A percentile compares a stretch with the other conserved stretches of the same genome.
Conservation (phyloP, 2,797 vertebrate genomes). For the Eulemur coronatus region DNA sequence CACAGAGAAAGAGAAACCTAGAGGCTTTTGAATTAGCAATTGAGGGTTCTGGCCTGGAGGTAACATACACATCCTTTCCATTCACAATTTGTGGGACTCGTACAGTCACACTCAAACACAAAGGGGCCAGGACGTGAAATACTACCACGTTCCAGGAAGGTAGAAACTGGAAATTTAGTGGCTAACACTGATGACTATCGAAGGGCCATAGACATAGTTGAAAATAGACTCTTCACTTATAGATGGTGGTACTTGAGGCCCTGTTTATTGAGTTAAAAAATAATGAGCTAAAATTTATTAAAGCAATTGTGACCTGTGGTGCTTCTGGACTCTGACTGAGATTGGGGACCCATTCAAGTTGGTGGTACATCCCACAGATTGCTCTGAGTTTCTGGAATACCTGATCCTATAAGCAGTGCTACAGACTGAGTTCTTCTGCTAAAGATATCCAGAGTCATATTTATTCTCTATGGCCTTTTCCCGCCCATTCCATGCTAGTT, state of each 20-base stretch:
- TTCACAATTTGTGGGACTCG: background rate
- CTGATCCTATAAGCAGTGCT: background rate
- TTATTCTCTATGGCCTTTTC: constrained; percentile 42
- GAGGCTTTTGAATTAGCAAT: background rate
- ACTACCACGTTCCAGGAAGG: background rate
- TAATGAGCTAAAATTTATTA: background rate
- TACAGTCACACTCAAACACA: background rate
- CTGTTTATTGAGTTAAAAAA: background rate
- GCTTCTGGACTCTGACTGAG: background rate
- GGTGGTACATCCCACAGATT: background rate
- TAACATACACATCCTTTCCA: background rate
- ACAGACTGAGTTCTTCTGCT: background rate
- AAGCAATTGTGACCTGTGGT: background rate
- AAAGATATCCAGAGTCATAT: constrained; percentile 36
- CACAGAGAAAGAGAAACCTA: background rate
- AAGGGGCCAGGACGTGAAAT: background rate
- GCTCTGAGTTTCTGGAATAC: constrained; percentile 48
- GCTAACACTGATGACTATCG: background rate
- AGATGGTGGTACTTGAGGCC: background rate
- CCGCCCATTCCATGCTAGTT: constrained; percentile 37
- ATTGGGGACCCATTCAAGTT: background rate
- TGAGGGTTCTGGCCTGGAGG: background rate
- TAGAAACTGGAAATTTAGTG: background rate
- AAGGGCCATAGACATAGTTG: background rate
- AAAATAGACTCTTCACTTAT: background rate